Evolutionary conservation across 2,113 vertebrate species (phyloP).

Genomic region (Callaeas wilsoni): DNA sequence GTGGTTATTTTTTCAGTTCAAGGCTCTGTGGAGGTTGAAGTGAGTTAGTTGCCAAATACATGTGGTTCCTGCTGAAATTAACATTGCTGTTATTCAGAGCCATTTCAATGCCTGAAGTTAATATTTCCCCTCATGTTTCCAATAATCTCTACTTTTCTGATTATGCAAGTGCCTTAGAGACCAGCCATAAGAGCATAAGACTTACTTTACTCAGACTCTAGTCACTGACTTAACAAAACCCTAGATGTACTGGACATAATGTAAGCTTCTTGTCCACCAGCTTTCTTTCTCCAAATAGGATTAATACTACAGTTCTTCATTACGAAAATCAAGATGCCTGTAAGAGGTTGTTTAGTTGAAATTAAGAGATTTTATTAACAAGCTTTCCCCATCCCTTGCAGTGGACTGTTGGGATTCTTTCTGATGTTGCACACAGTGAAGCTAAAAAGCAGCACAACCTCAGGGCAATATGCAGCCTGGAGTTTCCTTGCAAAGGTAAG

Average conservation of each 20-base stretch:
- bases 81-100: background rate
- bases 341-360: background rate
- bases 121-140: constrained; percentile 15
- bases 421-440: constrained; percentile 83
- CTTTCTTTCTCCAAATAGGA: background rate
- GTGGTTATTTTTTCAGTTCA: background rate
- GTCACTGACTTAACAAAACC: background rate
- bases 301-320: background rate
- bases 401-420: constrained; percentile 88
- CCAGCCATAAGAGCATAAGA: background rate
- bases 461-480: constrained; percentile 83
- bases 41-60: background rate
- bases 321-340: background rate
- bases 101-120: constrained; percentile 18
- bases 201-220: background rate
- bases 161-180: constrained; percentile 19
- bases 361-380: constrained; percentile 2
- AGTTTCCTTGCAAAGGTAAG: constrained; percentile 90
- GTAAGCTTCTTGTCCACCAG: background rate
- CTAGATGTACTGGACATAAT: background rate
- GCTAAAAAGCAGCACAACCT: constrained; percentile 77
- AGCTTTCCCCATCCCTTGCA: constrained; percentile 60
- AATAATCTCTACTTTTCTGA: constrained; percentile 38
- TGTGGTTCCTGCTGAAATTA: constrained; percentile 2
- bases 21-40: background rate